Evolutionary conservation across 2,797 vertebrate genomes (phyloP).

Genomic region (Platyrinchus mystaceus): DNA sequence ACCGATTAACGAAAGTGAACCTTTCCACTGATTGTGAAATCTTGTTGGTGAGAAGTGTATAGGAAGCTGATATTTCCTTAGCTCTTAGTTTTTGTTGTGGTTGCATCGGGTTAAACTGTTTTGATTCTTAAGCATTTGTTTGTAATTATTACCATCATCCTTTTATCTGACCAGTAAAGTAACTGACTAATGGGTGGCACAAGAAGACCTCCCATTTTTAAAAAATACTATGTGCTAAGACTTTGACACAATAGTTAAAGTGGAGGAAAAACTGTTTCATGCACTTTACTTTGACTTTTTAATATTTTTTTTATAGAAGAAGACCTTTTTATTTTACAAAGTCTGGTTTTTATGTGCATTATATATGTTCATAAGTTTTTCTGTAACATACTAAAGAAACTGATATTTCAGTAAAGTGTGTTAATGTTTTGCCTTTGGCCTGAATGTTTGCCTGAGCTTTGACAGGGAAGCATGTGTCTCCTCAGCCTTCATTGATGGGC

Average conservation of each 20-base stretch:
- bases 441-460: background rate
- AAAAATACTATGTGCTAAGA: slow-evolving; percentile 17
- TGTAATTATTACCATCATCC: background rate
- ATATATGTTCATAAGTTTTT: slow-evolving; percentile 72
- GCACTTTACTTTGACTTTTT: slow-evolving; percentile 82
- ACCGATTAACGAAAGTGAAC: background rate
- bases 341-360: slow-evolving; percentile 74
- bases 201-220: slow-evolving; percentile 15
- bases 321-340: slow-evolving; percentile 74
- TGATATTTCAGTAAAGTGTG: slow-evolving; percentile 79
- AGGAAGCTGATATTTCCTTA: background rate
- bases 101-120: background rate
- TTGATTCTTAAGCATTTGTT: background rate
- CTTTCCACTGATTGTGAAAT: background rate
- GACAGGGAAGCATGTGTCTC: background rate
- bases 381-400: slow-evolving; percentile 80
- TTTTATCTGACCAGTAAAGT: slow-evolving; percentile 21
- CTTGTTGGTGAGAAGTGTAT: background rate
- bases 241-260: slow-evolving; percentile 49
- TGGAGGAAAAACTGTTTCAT: slow-evolving; percentile 64
- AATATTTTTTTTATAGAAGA: slow-evolving; percentile 71
- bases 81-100: slow-evolving; percentile 1
- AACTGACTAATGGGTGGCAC: slow-evolving; percentile 19
- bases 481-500: background rate
- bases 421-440: slow-evolving; percentile 54